Evolutionary conservation across 2,888 invertebrate genomes (phyloP), one percentile per base, ranked within the genome.

Genomic region (Drosophila bunnanda): DNA sequence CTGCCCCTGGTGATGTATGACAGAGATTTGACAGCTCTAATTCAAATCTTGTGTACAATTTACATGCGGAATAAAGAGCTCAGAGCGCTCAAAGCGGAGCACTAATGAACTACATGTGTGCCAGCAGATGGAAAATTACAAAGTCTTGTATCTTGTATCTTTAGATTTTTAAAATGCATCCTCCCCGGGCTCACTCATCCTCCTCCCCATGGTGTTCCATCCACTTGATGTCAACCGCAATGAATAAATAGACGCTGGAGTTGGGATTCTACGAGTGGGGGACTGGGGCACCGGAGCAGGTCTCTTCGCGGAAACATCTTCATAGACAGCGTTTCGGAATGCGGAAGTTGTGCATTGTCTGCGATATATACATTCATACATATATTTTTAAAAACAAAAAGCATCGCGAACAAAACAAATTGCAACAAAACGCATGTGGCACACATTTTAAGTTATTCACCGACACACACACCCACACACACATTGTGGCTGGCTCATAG

Each of bases 31-130:
- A 88, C 86, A 87, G 82, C 80, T 67, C 87, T 87, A 87, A 87
- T 87, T 87, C 89, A 79, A 87, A 87, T 84, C 87, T 80, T 80
- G 77, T 87, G 84, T 88, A 83, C 69, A 52, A 73, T 65, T 80
- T 69, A 75, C 73, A 82, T 75, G 78, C 76, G 80, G 74, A 82
- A 71, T 70, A 15, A 43, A 20, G 36, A 52, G 54, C 20, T n/a
- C 28, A 15, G 36, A 58, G n/a, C 32, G 25, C 25, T 43, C 39
- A 15, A 36, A 58, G 52, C 50, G 22, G 28, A 12, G 17, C 70
- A 66, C 84, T 88, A 88, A 86, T 86, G 86, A 86, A 80, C 85
- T 84, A 87, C 86, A 86, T 86, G 80, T 85, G 85, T 86, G 86
- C 82, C 86, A 75, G 77, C 86, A 85, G 76, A 76, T 88, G 85